Evolutionary conservation across 2,797 vertebrate species (phyloP).

Genomic region (Typhlichthys subterraneus): DNA sequence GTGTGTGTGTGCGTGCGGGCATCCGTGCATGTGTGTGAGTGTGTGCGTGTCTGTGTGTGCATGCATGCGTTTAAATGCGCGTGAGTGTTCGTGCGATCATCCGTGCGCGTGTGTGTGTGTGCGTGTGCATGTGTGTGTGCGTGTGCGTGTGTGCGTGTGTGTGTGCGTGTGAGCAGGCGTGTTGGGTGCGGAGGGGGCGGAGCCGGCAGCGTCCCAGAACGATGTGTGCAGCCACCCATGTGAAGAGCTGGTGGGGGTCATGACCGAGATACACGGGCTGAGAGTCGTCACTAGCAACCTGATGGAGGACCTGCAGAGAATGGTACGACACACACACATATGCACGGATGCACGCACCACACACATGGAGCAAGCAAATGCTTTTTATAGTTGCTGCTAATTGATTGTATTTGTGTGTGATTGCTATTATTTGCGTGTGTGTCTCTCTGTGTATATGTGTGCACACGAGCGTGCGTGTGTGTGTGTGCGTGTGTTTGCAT

Average conservation of each 20-base stretch:
- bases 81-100: too few relatives aligned
- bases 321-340: conserved; percentile 77
- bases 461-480: too few relatives aligned
- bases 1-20: too few relatives aligned
- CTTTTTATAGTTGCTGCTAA: not conserved
- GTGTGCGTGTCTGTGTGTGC: too few relatives aligned
- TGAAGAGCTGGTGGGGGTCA: conserved; percentile 85
- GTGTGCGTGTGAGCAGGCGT: conserved; percentile 36
- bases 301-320: conserved; percentile 87
- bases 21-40: too few relatives aligned
- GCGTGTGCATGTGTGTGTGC: not conserved
- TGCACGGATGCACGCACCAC: conserved; percentile 9
- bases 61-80: too few relatives aligned
- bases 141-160: not conserved
- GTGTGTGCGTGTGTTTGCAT: conserved; percentile 20
- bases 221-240: conserved; percentile 87
- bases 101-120: not conserved
- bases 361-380: not conserved
- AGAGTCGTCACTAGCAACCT: conserved; percentile 85
- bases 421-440: conserved; percentile 15
- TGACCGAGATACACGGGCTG: conserved; percentile 84
- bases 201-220: conserved; percentile 67
- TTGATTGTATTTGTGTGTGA: conserved; percentile 19
- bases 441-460: too few relatives aligned
- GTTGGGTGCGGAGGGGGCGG: conserved; percentile 38